phyloP scores from a whole-genome alignment of 1,140 invertebrate genomes.

The Meteorus sp. region DNA sequence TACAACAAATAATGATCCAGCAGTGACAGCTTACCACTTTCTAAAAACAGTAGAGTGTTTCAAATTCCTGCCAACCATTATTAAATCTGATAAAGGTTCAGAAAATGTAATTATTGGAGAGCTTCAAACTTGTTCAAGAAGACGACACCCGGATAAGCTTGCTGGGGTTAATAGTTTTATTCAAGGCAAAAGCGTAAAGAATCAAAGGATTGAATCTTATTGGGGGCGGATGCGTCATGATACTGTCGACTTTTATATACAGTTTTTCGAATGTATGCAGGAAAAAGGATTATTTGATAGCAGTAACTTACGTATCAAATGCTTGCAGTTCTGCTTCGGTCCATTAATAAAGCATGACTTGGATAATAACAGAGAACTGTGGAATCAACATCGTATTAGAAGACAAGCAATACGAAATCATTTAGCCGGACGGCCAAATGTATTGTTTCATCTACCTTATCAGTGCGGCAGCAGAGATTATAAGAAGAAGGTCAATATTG shows the following conservation, averaged over 20 bases:
- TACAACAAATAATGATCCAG: conserved; percentile 9
- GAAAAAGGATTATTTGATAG: conserved; percentile 7
- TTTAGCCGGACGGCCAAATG: conserved; percentile 6
- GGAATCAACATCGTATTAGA: conserved; percentile 22
- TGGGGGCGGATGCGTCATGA: too few species aligned
- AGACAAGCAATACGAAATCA: conserved; percentile 15
- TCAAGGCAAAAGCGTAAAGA: too few species aligned
- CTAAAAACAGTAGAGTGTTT: neutral
- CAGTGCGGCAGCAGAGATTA: neutral
- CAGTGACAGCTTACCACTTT: neutral
- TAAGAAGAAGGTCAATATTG: neutral
- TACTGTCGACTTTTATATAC: conserved; percentile 19
- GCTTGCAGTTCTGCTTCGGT: conserved; percentile 23
- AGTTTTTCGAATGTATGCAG: conserved; percentile 18
- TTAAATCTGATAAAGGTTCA: conserved; percentile 17
- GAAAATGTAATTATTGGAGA: conserved; percentile 10
- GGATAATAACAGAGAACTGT: neutral
- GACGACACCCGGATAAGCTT: conserved; percentile 5
- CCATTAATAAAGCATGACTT: conserved; percentile 20
- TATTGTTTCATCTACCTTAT: conserved; percentile 13
- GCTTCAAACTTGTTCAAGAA: conserved; percentile 14
- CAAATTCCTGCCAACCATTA: neutral
- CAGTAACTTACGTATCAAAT: conserved; percentile 10
- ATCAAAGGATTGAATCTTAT: too few species aligned
- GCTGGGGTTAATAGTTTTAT: conserved; percentile 12